Conservation (phyloP, 2,888 invertebrate genomes). For the Aelia acuminata region DNA sequence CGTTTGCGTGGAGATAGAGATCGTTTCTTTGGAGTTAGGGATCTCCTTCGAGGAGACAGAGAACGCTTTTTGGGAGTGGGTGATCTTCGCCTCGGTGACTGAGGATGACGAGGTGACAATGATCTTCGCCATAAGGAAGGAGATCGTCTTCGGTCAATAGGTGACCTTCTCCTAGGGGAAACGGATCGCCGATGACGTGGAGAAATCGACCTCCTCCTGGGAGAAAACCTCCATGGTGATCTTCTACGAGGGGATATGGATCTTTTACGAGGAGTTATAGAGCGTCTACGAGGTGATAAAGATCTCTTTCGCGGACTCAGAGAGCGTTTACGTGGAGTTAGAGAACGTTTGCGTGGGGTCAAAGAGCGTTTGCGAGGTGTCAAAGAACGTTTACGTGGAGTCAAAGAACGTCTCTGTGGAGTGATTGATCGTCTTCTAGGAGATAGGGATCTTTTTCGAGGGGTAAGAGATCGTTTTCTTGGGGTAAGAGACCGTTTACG, state of each 20-base stretch:
- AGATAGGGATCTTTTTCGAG: constrained; percentile 22
- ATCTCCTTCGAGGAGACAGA: constrained; percentile 52
- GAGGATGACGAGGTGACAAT: constrained; percentile 31
- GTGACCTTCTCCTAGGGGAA: constrained; percentile 51
- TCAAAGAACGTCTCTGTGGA: constrained; percentile 13
- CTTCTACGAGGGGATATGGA: constrained; percentile 52
- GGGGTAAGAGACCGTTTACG: constrained; percentile 46
- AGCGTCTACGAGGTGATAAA: constrained; percentile 47
- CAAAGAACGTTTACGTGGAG: constrained; percentile 49
- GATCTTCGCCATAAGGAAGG: constrained; percentile 44
- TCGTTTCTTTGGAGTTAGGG: constrained; percentile 54
- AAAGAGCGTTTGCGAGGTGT: constrained; percentile 14
- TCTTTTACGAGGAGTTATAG: constrained; percentile 46
- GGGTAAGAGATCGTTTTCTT: constrained; percentile 13
- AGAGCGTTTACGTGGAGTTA: constrained; percentile 51
- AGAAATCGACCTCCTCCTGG: constrained; percentile 59
- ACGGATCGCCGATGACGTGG: constrained; percentile 59
- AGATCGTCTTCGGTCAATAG: constrained; percentile 49
- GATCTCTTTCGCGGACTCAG: constrained; percentile 58
- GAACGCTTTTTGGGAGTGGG: constrained; percentile 54
- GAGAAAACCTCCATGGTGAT: constrained; percentile 47
- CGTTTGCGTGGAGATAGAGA: constrained; percentile 57
- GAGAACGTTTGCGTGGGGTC: constrained; percentile 57
- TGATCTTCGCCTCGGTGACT: constrained; percentile 57
- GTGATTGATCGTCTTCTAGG: constrained; percentile 40